Evolutionary conservation across 2,797 vertebrate genomes (phyloP).

Genomic region (Octomys mimax): DNA sequence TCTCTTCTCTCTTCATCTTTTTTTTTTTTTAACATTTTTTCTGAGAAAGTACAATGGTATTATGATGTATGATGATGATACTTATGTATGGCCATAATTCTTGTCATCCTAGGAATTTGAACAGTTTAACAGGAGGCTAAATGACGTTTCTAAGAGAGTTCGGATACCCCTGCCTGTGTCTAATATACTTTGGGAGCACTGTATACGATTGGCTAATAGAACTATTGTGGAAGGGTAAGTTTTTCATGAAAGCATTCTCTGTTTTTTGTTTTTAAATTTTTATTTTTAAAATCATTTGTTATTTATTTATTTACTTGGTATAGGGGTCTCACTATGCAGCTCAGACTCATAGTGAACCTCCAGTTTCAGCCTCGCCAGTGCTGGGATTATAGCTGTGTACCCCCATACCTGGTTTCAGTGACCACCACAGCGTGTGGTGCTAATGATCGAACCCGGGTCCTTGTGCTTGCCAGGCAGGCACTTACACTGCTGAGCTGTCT

Average conservation of each 20-base stretch:
- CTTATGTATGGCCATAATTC: constrained; percentile 43
- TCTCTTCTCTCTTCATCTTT: too few species aligned
- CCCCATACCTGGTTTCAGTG: too few species aligned
- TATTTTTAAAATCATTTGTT: too few species aligned
- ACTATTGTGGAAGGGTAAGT: constrained; percentile 98
- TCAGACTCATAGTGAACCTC: too few species aligned
- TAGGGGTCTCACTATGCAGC: too few species aligned
- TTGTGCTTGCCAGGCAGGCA: too few species aligned
- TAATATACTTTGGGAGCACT: constrained; percentile 99
- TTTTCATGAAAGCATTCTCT: constrained; percentile 37
- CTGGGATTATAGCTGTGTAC: too few species aligned
- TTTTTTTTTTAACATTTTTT: background rate
- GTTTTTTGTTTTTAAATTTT: background rate
- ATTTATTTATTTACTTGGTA: too few species aligned
- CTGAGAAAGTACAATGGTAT: background rate
- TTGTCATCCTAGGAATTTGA: constrained; percentile 95
- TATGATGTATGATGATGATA: background rate
- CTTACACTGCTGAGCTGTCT: too few species aligned
- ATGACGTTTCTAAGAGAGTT: constrained; percentile 96
- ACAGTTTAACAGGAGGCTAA: constrained; percentile 94
- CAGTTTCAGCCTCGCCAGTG: too few species aligned
- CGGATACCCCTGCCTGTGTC: constrained; percentile 97
- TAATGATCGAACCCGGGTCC: too few species aligned
- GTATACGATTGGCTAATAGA: constrained; percentile 98
- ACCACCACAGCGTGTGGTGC: too few species aligned